Base-by-base conservation (phyloP, 1,140 invertebrate genomes). In the Parapsyche elsis region DNA sequence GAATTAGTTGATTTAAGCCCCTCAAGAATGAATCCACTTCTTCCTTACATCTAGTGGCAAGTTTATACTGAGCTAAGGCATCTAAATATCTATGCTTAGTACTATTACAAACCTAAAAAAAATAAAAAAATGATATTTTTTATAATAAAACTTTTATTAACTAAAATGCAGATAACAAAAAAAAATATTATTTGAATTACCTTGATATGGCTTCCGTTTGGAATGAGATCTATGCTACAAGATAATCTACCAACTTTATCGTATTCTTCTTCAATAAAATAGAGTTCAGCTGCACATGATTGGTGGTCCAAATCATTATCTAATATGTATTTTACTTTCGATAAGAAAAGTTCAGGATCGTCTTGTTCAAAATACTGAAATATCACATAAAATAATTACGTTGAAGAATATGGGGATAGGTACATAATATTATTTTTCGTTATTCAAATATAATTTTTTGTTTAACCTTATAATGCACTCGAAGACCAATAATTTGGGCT, bases 341-440 rank as follows among this genome's bases (percentile, higher is more conserved):
- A 94, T 73, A 97, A 89, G 87, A 97, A 98, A 24, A 98, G 88
- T 87, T 98, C 96, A 0, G 97, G 97, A 88, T 98, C 97, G 86
- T 98, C 97, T 89, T 97, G 96, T 85, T 98, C 96, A 88, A 98
- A 98, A 88, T 98, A 97, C 93, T 95, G 87, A 24, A 90, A 89
- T 81, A 53, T 64, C 10, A 64, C 49, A 38, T 0, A 9, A 16
- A 49, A 16, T 30, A 9, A 53, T 49, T 74, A 49, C 16, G n/a
- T n/a, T n/a, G n/a, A n/a, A 70, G 16, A 24, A 10, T 44, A 53
- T 57, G 49, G 9, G 21, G 23, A n/a, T n/a, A n/a, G n/a, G n/a
- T n/a, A n/a, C n/a, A n/a, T n/a, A n/a, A 53, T 53, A 23, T 75
- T 16, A 53, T 75, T 14, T 23, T 9, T 23, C 9, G 26, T 21